Evolutionary conservation across 2,888 invertebrate genomes (phyloP).

Genomic region (Cerastoderma edule): DNA sequence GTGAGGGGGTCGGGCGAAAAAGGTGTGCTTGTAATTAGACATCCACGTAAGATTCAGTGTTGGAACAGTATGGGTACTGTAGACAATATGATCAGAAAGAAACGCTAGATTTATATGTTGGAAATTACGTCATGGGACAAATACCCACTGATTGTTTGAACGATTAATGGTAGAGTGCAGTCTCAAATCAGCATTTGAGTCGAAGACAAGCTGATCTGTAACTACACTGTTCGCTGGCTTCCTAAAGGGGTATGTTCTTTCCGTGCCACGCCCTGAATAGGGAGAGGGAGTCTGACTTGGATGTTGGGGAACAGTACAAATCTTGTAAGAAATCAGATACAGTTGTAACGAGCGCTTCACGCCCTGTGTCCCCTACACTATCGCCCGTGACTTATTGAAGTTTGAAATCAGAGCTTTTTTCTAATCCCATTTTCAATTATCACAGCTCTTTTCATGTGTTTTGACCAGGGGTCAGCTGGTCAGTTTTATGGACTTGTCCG

Average conservation of each 20-base stretch:
- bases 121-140: too few species aligned
- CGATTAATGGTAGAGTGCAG: too few species aligned
- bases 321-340: slow-evolving; percentile 53
- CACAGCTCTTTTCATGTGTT: slow-evolving; percentile 23
- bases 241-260: too few species aligned
- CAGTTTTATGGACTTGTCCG: slow-evolving; percentile 19
- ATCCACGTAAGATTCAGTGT: too few species aligned
- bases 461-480: slow-evolving; percentile 25
- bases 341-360: slow-evolving; percentile 34
- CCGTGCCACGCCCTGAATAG: too few species aligned
- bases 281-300: neutral
- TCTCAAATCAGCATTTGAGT: too few species aligned
- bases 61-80: too few species aligned
- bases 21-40: neutral
- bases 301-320: slow-evolving; percentile 34
- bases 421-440: slow-evolving; percentile 26
- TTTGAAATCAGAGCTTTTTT: slow-evolving; percentile 42
- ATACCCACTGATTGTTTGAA: too few species aligned
- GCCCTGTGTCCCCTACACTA: slow-evolving; percentile 8
- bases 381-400: slow-evolving; percentile 29
- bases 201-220: too few species aligned
- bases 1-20: neutral
- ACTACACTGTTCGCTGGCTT: too few species aligned
- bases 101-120: too few species aligned
- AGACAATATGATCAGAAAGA: too few species aligned